phyloP scores from a whole-genome alignment of 37 sponge, comb jelly and placozoan species.

The Sycon ciliatum region DNA sequence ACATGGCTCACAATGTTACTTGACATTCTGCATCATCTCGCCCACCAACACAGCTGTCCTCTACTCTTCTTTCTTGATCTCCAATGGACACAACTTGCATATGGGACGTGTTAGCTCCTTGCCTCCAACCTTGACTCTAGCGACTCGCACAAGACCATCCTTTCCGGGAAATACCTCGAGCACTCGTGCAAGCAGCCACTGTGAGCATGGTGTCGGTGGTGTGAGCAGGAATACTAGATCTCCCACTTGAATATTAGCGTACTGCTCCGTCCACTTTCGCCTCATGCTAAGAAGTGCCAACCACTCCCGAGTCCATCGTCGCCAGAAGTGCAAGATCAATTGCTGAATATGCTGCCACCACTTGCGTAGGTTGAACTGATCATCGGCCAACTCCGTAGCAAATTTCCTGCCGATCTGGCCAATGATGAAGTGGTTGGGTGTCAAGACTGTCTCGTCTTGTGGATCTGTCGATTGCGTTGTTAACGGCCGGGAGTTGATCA shows the following conservation, averaged over 20 bases:
- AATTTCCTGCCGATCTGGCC: background rate
- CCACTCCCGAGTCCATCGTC: constrained; percentile 21
- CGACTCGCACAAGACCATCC: constrained; percentile 30
- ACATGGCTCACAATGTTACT: too few relatives aligned
- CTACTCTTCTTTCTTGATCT: too few relatives aligned
- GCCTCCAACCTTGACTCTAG: background rate
- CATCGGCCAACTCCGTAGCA: too few relatives aligned
- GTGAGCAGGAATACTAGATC: constrained; percentile 40
- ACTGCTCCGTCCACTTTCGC: constrained; percentile 16
- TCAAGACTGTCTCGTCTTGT: background rate
- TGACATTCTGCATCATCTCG: too few relatives aligned
- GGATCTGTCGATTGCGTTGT: too few relatives aligned
- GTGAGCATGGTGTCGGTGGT: background rate
- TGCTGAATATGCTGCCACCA: constrained; percentile 21
- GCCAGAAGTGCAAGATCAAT: constrained; percentile 29
- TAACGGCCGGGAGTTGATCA: too few relatives aligned
- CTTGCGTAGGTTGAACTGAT: too few relatives aligned
- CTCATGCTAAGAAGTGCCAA: background rate
- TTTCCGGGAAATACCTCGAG: constrained; percentile 11
- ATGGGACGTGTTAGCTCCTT: too few relatives aligned
- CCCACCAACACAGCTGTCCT: too few relatives aligned
- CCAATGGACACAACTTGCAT: too few relatives aligned
- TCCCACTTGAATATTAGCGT: constrained; percentile 15
- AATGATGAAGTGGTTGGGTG: background rate
- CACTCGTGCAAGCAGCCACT: constrained; percentile 30